Evolutionary conservation across 2,888 invertebrate genomes (phyloP).

Genomic region (Drosophila mettleri): DNA sequence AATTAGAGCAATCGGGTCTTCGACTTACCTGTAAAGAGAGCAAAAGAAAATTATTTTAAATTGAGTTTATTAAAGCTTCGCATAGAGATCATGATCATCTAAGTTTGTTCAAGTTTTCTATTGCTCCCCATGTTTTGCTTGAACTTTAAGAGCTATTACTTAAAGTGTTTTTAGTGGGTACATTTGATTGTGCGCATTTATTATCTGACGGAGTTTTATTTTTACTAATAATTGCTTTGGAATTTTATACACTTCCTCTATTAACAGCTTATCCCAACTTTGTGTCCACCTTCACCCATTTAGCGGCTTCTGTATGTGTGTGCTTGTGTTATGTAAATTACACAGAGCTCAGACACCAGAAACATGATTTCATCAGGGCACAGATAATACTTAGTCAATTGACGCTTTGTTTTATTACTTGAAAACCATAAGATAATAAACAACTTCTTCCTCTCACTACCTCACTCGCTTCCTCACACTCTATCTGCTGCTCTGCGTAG

Average conservation of each 20-base stretch:
- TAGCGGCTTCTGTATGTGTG: conserved; percentile 40
- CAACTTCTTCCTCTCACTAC: conserved; percentile 41
- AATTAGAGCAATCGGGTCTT: conserved; percentile 26
- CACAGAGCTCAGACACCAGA: conserved; percentile 29
- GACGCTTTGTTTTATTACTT: conserved; percentile 80
- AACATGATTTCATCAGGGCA: conserved; percentile 55
- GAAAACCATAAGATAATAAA: conserved; percentile 74
- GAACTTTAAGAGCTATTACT: conserved; percentile 33
- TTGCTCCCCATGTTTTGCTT: conserved; percentile 22
- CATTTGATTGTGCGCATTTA: conserved; percentile 5
- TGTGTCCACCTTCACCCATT: conserved; percentile 2
- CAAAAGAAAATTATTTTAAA: conserved; percentile 68
- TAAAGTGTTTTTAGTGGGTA: conserved; percentile 7
- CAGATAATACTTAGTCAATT: conserved; percentile 70
- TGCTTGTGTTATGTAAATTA: conserved; percentile 54
- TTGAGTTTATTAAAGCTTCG: conserved; percentile 36
- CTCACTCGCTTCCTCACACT: conserved; percentile 1
- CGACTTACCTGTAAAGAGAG: conserved; percentile 74
- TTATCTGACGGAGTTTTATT: not conserved
- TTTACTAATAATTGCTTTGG: conserved; percentile 17
- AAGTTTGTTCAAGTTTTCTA: conserved; percentile 24
- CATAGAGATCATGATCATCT: conserved; percentile 14
- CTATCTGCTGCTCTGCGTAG: not conserved
- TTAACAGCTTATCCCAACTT: conserved; percentile 13
- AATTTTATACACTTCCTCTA: conserved; percentile 47